Evolutionary conservation across 2,888 invertebrate species (phyloP).

Genomic region (Anarsia innoxiella): DNA sequence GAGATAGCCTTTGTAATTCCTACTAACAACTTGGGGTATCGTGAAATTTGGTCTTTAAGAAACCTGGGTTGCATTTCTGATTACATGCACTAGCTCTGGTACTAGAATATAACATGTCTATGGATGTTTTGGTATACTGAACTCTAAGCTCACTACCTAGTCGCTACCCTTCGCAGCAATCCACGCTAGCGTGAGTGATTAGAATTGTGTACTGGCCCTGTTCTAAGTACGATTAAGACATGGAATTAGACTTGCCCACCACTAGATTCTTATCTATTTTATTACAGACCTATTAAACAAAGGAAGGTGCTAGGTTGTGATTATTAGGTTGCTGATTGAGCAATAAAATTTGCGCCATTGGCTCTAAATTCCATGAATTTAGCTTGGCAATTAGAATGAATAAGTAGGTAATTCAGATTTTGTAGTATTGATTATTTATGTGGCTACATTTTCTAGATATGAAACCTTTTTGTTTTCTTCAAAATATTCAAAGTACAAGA

Average conservation of each 20-base stretch:
- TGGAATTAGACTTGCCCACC: conserved; percentile 8
- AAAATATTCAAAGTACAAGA: too few species aligned
- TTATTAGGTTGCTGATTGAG: conserved; percentile 6
- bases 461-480: too few species aligned
- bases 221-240: conserved; percentile 14
- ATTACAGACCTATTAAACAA: conserved; percentile 1
- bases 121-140: not conserved
- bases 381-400: too few species aligned
- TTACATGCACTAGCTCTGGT: too few species aligned
- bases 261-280: not conserved
- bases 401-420: too few species aligned
- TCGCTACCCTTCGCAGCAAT: not conserved
- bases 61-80: not conserved
- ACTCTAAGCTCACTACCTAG: not conserved
- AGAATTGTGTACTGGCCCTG: not conserved
- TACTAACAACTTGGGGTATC: too few species aligned
- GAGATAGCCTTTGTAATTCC: too few species aligned
- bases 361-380: conserved; percentile 5
- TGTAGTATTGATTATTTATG: too few species aligned
- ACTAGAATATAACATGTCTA: not conserved
- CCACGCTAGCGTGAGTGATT: not conserved
- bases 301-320: conserved; percentile 1
- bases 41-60: not conserved
- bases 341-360: conserved; percentile 5
- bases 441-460: too few species aligned